These are phyloP conservation scores for Lepus americanus DNA, from an alignment of 2,113 vertebrate genomes.

Conservation along the genomic window DNA sequence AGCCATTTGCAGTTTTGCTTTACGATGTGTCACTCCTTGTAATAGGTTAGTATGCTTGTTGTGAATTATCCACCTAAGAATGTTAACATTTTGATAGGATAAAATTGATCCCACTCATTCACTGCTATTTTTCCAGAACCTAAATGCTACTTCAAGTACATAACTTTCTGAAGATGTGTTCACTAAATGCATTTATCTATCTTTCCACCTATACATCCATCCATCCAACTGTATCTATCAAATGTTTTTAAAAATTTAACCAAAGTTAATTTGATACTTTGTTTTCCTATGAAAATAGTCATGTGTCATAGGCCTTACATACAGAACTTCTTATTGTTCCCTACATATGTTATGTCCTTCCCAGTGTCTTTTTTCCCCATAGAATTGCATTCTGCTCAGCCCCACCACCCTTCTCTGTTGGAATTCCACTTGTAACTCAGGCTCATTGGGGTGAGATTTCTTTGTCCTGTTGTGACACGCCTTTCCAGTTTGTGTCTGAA, in stretches of 20 bases:
- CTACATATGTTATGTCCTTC: not conserved
- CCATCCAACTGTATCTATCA: not conserved
- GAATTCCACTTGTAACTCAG: not conserved
- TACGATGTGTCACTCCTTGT: not conserved
- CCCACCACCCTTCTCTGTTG: not conserved
- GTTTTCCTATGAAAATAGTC: not conserved
- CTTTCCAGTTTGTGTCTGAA: constrained; percentile 71
- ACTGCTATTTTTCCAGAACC: not conserved
- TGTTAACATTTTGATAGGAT: not conserved
- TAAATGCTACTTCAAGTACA: not conserved
- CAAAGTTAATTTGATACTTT: not conserved
- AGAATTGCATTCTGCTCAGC: not conserved
- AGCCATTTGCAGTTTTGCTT: not conserved
- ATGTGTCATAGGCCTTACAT: not conserved
- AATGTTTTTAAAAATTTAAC: not conserved
- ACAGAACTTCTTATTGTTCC: not conserved
- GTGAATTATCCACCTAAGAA: not conserved
- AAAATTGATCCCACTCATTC: not conserved
- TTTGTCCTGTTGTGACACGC: not conserved
- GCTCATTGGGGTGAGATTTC: not conserved
- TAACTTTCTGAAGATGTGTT: not conserved
- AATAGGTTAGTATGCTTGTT: not conserved
- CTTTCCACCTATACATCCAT: not conserved
- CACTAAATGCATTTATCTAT: not conserved
- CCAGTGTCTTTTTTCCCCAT: not conserved